phyloP scores from a whole-genome alignment of 2,113 vertebrate genomes.

The Cyprinodon tularosa region DNA sequence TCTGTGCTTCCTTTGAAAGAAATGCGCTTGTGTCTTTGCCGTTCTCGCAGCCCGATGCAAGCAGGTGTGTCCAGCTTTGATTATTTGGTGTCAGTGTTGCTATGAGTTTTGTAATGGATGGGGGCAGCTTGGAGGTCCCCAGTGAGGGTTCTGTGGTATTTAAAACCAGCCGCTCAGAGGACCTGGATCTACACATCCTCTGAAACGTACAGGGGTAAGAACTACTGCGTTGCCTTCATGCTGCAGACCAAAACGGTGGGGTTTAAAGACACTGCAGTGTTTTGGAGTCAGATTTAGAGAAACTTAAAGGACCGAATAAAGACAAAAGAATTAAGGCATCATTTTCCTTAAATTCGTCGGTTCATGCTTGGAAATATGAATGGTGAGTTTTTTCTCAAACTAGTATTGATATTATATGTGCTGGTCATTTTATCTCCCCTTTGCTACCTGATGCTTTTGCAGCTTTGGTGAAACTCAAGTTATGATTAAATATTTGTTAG shows the following conservation, averaged over 20 bases:
- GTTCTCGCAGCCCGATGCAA: conserved; percentile 1
- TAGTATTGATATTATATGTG: not conserved
- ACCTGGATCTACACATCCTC: conserved; percentile 1
- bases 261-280: not conserved
- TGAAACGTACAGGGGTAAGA: not conserved
- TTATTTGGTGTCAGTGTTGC: conserved; percentile 62
- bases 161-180: conserved; percentile 58
- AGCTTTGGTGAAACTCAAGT: too few relatives aligned
- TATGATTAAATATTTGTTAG: too few relatives aligned
- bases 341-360: too few relatives aligned
- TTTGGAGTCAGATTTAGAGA: not conserved
- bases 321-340: too few relatives aligned
- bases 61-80: conserved; percentile 43
- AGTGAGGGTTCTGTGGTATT: conserved; percentile 64
- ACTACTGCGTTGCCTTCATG: not conserved
- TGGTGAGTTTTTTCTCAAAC: conserved; percentile 50
- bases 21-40: conserved; percentile 13
- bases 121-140: conserved; percentile 62
- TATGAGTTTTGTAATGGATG: conserved; percentile 73
- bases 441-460: not conserved
- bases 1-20: not conserved
- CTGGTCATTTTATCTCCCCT: not conserved
- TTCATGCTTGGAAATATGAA: conserved; percentile 21
- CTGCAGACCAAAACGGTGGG: not conserved
- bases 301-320: not conserved